Evolutionary conservation across 1,140 invertebrate genomes (phyloP), one percentile per base, ranked within the genome.

Genomic region (Panagrolaimus sp.): DNA sequence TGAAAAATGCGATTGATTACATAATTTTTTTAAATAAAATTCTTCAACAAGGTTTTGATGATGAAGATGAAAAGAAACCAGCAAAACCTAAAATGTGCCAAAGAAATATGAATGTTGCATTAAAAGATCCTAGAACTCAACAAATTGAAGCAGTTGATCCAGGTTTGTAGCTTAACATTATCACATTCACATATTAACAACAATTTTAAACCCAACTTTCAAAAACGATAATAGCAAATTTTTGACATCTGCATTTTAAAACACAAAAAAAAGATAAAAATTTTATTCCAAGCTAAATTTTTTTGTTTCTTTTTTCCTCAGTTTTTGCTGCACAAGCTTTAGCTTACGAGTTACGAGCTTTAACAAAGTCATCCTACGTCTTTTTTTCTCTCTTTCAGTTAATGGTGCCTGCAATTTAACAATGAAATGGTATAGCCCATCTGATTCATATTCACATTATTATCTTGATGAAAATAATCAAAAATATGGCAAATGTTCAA

Each of bases 1-100:
- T 64, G 8, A 43, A 46, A 44, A 43, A 64, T 44, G 63, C 63
- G 8, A 64, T 64, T 42, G 63, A 64, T 38, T 64, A 64, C 27
- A 64, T 64, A 25, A 25, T 16, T 2, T 27, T 20, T 20, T 23
- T 57, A 20, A 57, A 57, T 16, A 57, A 57, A 38, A 38, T 38
- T 57, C n/a, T 57, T 20, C 16, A 25, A 13, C n/a, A 57, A 5
- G 51, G 51, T 5, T 57, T 57, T 8, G 51, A 57, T 57, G 20
- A 11, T 11, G 20, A 11, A 11, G 20, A 11, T 11, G 20, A 11
- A 11, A 9, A 20, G 11, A 16, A 20, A 5, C 20, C 20, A 20
- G 20, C 8, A 13, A 57, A 13, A 57, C 51, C 51, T 20, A 57
- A 25, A 0, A 57, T 25, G 20, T 11, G 11, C 11, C 20, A 57